Evolutionary conservation across 1,140 invertebrate genomes (phyloP).

Genomic region (Brachionus koreanus): DNA sequence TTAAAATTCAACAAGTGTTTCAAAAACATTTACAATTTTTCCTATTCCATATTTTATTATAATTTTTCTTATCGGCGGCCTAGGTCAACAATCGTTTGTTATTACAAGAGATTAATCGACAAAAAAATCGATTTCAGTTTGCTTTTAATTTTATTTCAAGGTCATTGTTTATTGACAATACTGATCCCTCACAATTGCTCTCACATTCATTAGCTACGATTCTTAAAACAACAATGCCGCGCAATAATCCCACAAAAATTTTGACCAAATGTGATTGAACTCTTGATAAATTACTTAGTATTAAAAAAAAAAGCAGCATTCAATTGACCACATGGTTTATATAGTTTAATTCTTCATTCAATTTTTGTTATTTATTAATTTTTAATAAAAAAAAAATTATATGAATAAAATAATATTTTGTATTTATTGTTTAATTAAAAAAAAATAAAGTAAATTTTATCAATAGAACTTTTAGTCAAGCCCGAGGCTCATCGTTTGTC

Average conservation of each 20-base stretch:
- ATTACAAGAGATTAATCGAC: conserved; percentile 35
- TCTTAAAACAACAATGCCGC: not conserved
- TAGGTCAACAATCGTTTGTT: conserved; percentile 19
- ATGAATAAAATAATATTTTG: too few species aligned
- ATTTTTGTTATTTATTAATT: too few species aligned
- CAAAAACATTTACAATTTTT: conserved; percentile 13
- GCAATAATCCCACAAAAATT: not conserved
- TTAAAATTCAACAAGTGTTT: conserved; percentile 38
- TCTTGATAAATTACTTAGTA: not conserved
- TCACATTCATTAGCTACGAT: not conserved
- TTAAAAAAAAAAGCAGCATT: not conserved
- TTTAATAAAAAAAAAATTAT: too few species aligned
- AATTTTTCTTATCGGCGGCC: conserved; percentile 8
- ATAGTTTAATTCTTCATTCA: too few species aligned
- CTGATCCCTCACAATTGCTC: not conserved
- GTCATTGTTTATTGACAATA: conserved; percentile 16
- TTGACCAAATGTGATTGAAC: not conserved
- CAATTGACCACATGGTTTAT: not conserved
- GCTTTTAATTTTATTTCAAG: conserved; percentile 6
- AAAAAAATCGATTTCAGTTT: not conserved
- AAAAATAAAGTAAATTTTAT: not conserved
- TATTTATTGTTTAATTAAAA: not conserved
- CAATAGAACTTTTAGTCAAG: too few species aligned
- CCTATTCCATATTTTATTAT: conserved; percentile 12
- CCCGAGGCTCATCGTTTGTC: not conserved